These are phyloP conservation scores for Melanophora roralis DNA, from an alignment of 2,888 invertebrate genomes.

Conservation along the genomic window DNA sequence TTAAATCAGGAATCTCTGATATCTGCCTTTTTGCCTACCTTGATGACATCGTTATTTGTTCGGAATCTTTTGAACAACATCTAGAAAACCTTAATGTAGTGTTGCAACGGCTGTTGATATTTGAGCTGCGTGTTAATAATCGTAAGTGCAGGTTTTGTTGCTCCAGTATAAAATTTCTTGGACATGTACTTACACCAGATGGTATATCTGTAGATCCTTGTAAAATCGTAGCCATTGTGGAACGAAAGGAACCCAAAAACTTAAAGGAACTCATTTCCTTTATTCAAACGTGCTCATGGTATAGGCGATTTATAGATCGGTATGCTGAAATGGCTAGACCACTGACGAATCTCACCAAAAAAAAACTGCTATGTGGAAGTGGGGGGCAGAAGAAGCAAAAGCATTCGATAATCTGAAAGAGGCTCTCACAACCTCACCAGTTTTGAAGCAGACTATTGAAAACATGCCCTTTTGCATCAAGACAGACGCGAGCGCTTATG, in stretches of 20 bases:
- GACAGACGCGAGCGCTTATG: constrained; percentile 14
- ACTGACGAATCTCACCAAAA: constrained; percentile 37
- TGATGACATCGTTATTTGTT: constrained; percentile 35
- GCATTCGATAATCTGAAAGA: constrained; percentile 30
- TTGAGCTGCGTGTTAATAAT: constrained; percentile 11
- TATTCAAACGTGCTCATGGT: constrained; percentile 51
- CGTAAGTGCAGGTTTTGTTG: constrained; percentile 31
- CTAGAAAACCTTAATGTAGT: background rate
- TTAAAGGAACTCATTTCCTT: constrained; percentile 38
- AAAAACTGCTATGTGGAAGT: constrained; percentile 32
- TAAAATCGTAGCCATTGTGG: constrained; percentile 5
- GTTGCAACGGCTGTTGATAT: background rate
- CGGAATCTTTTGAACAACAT: constrained; percentile 23
- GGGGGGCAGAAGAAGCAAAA: background rate
- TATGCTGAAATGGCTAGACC: constrained; percentile 43
- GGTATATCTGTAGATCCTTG: constrained; percentile 34
- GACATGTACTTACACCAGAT: constrained; percentile 30
- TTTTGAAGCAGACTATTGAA: constrained; percentile 22
- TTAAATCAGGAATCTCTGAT: constrained; percentile 53
- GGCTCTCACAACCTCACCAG: constrained; percentile 4
- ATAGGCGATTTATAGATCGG: constrained; percentile 26
- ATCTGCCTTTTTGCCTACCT: constrained; percentile 45
- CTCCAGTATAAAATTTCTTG: constrained; percentile 34
- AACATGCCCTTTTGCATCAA: constrained; percentile 20
- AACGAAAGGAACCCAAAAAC: constrained; percentile 26